A percentile compares a stretch with the other conserved stretches of the same genome.
Evolutionary conservation across 2,113 vertebrate species (phyloP).

Genomic region (Paracanthobrama guichenoti): DNA sequence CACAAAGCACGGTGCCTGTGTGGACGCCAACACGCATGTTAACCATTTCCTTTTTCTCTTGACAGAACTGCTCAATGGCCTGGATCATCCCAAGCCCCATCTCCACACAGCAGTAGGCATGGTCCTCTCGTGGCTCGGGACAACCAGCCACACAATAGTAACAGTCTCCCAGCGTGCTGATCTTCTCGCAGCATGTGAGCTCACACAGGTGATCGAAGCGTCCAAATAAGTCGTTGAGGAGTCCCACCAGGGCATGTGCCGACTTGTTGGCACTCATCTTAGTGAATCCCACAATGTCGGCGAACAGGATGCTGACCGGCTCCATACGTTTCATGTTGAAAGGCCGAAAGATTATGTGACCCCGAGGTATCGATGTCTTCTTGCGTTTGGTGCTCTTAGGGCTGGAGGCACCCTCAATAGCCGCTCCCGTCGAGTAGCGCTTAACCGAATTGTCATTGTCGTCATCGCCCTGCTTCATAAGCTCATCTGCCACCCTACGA

Average conservation of each 20-base stretch:
- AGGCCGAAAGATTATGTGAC: constrained; percentile 90
- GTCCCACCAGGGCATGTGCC: constrained; percentile 90
- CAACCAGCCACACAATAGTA: constrained; percentile 97
- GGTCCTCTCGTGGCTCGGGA: constrained; percentile 88
- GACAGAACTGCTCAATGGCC: constrained; percentile 97
- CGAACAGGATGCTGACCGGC: constrained; percentile 95
- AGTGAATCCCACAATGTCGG: constrained; percentile 96
- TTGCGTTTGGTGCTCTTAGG: constrained; percentile 89
- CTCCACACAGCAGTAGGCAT: constrained; percentile 95
- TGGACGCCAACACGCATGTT: constrained; percentile 96
- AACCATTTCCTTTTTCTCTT: constrained; percentile 93
- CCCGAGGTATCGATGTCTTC: constrained; percentile 92
- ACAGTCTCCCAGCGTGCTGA: constrained; percentile 96
- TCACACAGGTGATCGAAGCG: constrained; percentile 94
- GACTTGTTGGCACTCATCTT: constrained; percentile 98
- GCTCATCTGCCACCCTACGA: constrained; percentile 90
- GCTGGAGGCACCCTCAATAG: constrained; percentile 80
- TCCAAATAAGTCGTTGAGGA: constrained; percentile 94
- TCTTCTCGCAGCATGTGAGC: constrained; percentile 93
- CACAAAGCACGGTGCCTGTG: constrained; percentile 93
- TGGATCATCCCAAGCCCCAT: constrained; percentile 98
- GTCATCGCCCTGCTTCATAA: constrained; percentile 95
- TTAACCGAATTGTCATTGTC: constrained; percentile 89
- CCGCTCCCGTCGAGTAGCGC: constrained; percentile 85
- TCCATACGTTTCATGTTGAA: constrained; percentile 99